Evolutionary conservation across 2,888 invertebrate species (phyloP), one percentile per base, ranked within the genome.

Genomic region (Drosophila paracracens): DNA sequence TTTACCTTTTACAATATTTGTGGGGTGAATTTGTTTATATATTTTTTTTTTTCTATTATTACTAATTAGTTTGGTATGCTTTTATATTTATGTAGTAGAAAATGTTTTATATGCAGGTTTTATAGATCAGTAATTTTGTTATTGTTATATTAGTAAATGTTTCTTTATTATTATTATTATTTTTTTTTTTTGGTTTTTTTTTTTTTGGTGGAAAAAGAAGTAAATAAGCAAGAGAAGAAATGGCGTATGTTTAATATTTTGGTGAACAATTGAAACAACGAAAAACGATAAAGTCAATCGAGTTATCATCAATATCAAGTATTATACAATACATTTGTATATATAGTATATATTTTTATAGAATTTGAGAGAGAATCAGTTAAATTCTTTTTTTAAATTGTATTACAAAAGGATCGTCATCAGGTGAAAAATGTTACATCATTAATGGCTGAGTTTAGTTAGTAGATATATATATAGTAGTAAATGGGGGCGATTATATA

Each of bases 161-260:
- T 76, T 46, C 46, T 13, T 46, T 46, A 46, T 46, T 46, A 4
- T 46, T 43, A 38, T 43, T 21, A 0, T 21, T 25, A 0, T 35
- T 31, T 27, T 3, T n/a, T 31, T 27, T 16, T 0, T 52, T n/a
- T 27, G n/a, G n/a, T 6, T 27, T 21, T 25, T 35, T 53, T 57
- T 56, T 56, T 43, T 80, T 79, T 85, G 25, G 84, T 84, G 84
- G 89, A 79, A 87, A 80, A 85, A 87, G 88, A 89, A 86, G 86
- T 87, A 88, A 86, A 86, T 83, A 90, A 91, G 88, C 91, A 90
- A 89, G 91, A 89, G 90, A 90, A 90, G 82, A 90, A 84, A 91
- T 90, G 82, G 87, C 89, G 89, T 84, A 88, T 88, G 87, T 88
- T 88, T 84, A 88, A 89, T 88, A 88, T 88, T 82, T 82, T 87